Base-by-base conservation (phyloP, 2,797 vertebrate genomes). In the Nyctalus aviator region DNA sequence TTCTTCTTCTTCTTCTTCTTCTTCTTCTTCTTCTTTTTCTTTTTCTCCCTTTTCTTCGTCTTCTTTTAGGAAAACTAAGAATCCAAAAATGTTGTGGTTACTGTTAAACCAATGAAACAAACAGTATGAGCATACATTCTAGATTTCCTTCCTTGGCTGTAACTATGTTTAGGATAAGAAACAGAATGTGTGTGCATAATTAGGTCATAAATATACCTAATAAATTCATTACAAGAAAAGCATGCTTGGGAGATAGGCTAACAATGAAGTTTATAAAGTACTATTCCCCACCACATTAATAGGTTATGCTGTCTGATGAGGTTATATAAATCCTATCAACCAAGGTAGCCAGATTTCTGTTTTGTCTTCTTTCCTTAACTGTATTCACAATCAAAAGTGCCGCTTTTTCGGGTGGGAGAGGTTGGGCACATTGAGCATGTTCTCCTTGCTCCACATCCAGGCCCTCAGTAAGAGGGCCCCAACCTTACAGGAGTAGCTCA, bases 71-170 rank as follows among this genome's bases (percentile, higher is more conserved):
- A 88, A 93, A 91, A 48, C 3, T 27, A 13, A 55, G 59, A 53
- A 90, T 79, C 37, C 41, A 41, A 79, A 87, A 92, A 87, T 23
- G 57, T 68, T 71, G 73, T 75, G 7, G 37, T 62, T 88, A 9
- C 11, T 76, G 89, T 84, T 79, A 95, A 91, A 18, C 2, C 62
- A 93, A 68, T 53, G 48, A 79, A 84, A 89, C 25, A 88, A 90
- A 83, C 6, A 88, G 85, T 88, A 69, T 59, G 2, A 37, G 25
- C 57, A 55, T 59, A 25, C 77, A 66, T 66, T 92, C 92, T 59
- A 84, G 8, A 55, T 85, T 76, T 72, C 10, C 9, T 55, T 81
- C 76, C 53, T 84, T 92, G 55, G 21, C 30, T 73, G 35, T 53
- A 93, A 83, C 20, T 73, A 86, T 32, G 21, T 53, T 86, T 53